Evolutionary conservation across 2,888 invertebrate genomes (phyloP).

Genomic region (Pimpla rufipes): DNA sequence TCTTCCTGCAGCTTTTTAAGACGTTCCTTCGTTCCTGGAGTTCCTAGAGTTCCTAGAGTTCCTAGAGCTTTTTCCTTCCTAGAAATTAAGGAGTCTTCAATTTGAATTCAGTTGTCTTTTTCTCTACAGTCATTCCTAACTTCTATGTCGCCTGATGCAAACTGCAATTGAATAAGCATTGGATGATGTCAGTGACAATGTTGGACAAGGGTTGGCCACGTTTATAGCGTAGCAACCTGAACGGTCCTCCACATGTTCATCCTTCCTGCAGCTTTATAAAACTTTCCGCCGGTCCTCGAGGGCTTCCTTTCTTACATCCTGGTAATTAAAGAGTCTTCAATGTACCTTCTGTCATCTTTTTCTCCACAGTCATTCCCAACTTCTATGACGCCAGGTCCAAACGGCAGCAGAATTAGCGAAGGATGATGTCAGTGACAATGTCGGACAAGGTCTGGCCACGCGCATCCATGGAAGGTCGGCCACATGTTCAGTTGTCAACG

Average conservation of each 20-base stretch:
- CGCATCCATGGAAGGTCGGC: neutral
- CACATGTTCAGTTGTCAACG: constrained; percentile 20
- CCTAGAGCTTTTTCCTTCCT: constrained; percentile 29
- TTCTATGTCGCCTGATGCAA: neutral
- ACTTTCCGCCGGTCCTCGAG: too few species aligned
- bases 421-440: neutral
- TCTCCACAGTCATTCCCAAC: neutral
- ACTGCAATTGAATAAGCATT: neutral
- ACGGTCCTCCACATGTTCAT: too few species aligned
- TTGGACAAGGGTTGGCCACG: neutral
- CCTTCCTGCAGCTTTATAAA: too few species aligned
- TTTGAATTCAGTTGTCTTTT: neutral
- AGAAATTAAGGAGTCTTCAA: constrained; percentile 61
- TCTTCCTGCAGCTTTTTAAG: too few species aligned
- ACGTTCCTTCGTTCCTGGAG: neutral
- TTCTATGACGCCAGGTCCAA: neutral
- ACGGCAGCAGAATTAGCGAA: neutral
- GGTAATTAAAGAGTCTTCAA: constrained; percentile 62
- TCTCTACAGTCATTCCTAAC: neutral
- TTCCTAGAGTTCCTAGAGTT: too few species aligned
- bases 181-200: neutral
- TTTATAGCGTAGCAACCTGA: neutral
- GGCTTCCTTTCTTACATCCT: constrained; percentile 40
- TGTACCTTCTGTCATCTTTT: neutral
- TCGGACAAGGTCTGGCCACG: neutral